Evolutionary conservation across 2,888 invertebrate genomes (phyloP).

Genomic region (Aquatica leii): DNA sequence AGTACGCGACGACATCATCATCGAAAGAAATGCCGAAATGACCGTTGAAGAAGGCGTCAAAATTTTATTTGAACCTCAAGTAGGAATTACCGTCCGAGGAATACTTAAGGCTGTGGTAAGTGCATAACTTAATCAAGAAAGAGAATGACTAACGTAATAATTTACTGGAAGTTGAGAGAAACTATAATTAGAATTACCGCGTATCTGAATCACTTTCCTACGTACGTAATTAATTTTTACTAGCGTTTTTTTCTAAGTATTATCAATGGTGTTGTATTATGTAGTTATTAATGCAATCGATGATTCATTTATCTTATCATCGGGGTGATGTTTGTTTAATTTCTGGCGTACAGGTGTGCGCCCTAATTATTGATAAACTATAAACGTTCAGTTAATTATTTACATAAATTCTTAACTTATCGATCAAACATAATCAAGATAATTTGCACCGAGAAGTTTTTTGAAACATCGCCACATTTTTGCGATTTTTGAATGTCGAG

Average conservation of each 20-base stretch:
- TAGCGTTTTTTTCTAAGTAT: no score
- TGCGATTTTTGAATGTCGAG: no score
- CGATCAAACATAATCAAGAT: not conserved
- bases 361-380: no score
- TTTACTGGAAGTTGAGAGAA: not conserved
- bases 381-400: no score
- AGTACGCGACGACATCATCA: constrained; percentile 79
- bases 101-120: constrained; percentile 89
- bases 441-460: no score
- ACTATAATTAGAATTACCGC: not conserved
- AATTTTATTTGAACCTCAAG: constrained; percentile 88
- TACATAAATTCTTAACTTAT: not conserved
- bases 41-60: constrained; percentile 90
- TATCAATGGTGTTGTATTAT: not conserved
- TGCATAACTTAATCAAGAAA: no score
- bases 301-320: constrained; percentile 16
- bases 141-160: not conserved
- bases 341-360: not conserved
- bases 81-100: constrained; percentile 93
- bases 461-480: no score
- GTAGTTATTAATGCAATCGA: constrained; percentile 3
- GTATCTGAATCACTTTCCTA: not conserved
- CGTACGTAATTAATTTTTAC: not conserved
- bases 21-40: constrained; percentile 81
- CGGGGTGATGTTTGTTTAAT: not conserved